Evolutionary conservation across 2,113 vertebrate genomes (phyloP), one percentile per base, ranked within the genome.

Genomic region (Salvelinus sp.): DNA sequence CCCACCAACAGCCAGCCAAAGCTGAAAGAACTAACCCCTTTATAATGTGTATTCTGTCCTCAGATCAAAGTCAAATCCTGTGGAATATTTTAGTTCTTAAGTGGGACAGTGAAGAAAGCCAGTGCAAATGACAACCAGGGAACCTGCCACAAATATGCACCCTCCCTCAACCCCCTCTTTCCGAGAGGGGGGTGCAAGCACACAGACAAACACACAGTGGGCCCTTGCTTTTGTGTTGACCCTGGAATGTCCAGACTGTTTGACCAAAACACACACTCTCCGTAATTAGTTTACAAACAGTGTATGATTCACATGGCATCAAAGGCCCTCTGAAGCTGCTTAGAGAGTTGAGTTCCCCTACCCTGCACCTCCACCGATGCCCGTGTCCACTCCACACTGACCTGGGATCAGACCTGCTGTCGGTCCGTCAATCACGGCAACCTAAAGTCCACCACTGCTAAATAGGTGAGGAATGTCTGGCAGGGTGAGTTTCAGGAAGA

Each of bases 231-330:
- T 89, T 83, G 87, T 83, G 67, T 80, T 85, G 83, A 83, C 76
- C 69, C 83, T 79, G 82, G 82, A 89, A 88, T 85, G 83, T 82
- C 84, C 87, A 85, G 79, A 82, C 79, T 92, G 87, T 91, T 93
- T 91, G 88, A 88, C 86, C 78, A 82, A 88, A 91, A 85, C 87
- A 88, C 88, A 90, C 87, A 90, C 84, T 83, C 80, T 87, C 83
- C 76, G 83, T 82, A 80, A 88, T 87, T 84, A 83, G 86, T 81
- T 73, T 79, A 89, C 89, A 89, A 90, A 91, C 84, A 85, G 79
- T 82, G 77, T 76, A 73, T 72, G 76, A 86, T 88, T 91, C 84
- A 91, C 91, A 90, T 85, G 84, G 80, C 85, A 89, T 91, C 87
- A 90, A 91, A 90, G 87, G 78, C 78, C 78, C 75, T 82, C 22